phyloP scores from a whole-genome alignment of 2,797 vertebrate genomes.

The Philypnodon macrostomus region DNA sequence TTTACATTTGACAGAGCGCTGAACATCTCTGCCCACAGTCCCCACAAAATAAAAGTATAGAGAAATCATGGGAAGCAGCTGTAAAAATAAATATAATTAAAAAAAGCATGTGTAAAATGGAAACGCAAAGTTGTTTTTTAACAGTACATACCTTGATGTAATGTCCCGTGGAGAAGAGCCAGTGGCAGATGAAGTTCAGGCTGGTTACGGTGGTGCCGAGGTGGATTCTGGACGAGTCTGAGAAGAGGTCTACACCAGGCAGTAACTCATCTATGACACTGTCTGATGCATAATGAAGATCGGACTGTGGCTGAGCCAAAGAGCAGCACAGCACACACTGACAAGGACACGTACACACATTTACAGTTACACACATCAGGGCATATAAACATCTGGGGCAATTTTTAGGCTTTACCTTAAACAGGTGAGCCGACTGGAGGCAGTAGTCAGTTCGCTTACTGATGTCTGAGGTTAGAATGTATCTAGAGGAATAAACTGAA shows the following conservation, averaged over 20 bases:
- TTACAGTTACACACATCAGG: slow-evolving; percentile 11
- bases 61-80: slow-evolving; percentile 87
- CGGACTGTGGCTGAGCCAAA: slow-evolving; percentile 80
- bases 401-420: slow-evolving; percentile 82
- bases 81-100: too few species aligned
- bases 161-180: slow-evolving; percentile 83
- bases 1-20: slow-evolving; percentile 80
- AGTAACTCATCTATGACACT: slow-evolving; percentile 78
- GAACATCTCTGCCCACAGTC: slow-evolving; percentile 81
- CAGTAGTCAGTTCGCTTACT: slow-evolving; percentile 80
- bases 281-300: slow-evolving; percentile 82
- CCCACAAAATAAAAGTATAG: slow-evolving; percentile 86
- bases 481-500: slow-evolving; percentile 67
- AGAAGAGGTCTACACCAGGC: slow-evolving; percentile 88
- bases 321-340: slow-evolving; percentile 87
- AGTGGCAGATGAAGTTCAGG: slow-evolving; percentile 85
- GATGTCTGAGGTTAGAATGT: slow-evolving; percentile 78
- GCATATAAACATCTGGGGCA: background rate
- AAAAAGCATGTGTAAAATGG: too few species aligned
- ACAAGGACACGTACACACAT: slow-evolving; percentile 3
- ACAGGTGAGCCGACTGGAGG: slow-evolving; percentile 87
- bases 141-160: slow-evolving; percentile 78
- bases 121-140: too few species aligned
- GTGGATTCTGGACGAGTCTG: slow-evolving; percentile 78
- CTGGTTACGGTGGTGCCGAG: slow-evolving; percentile 77